Evolutionary conservation across 2,113 vertebrate genomes (phyloP).

Genomic region (Melanotaenia duboulayi): DNA sequence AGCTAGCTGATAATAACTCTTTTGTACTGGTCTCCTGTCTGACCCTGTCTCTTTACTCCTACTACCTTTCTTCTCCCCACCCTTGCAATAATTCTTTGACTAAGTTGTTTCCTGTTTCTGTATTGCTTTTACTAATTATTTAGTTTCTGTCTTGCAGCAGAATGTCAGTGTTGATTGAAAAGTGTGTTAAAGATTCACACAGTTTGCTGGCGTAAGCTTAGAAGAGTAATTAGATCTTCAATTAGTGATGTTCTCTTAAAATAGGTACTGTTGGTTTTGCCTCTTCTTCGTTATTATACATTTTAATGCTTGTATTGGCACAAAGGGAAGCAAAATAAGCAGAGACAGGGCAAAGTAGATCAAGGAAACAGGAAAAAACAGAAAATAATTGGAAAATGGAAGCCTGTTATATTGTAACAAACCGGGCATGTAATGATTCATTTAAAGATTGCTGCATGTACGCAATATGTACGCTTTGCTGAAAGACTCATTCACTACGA

Average conservation of each 20-base stretch:
- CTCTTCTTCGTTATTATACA: constrained; percentile 52
- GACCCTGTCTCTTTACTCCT: neutral
- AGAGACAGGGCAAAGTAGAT: constrained; percentile 17
- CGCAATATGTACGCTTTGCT: neutral
- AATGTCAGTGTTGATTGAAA: constrained; percentile 36
- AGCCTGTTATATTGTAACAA: constrained; percentile 17
- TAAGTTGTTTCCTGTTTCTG: constrained; percentile 19
- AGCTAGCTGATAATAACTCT: constrained; percentile 37
- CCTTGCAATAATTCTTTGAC: neutral
- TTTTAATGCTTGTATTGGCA: constrained; percentile 39
- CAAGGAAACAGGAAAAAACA: constrained; percentile 25
- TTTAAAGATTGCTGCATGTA: too few relatives aligned
- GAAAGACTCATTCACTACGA: neutral
- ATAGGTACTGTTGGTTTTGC: constrained; percentile 45
- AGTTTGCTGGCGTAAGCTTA: constrained; percentile 48
- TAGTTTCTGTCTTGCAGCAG: constrained; percentile 16
- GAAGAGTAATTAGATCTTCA: constrained; percentile 67
- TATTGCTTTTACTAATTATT: constrained; percentile 10
- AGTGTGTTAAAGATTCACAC: constrained; percentile 50
- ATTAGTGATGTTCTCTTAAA: constrained; percentile 54
- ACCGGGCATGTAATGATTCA: constrained; percentile 4
- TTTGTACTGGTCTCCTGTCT: constrained; percentile 11
- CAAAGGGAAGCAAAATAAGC: constrained; percentile 32
- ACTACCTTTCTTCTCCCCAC: neutral
- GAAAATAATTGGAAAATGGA: constrained; percentile 45